These are phyloP conservation scores for Drosophila nr. fundita DNA, from an alignment of 2,888 invertebrate species.

Conservation along the genomic window DNA sequence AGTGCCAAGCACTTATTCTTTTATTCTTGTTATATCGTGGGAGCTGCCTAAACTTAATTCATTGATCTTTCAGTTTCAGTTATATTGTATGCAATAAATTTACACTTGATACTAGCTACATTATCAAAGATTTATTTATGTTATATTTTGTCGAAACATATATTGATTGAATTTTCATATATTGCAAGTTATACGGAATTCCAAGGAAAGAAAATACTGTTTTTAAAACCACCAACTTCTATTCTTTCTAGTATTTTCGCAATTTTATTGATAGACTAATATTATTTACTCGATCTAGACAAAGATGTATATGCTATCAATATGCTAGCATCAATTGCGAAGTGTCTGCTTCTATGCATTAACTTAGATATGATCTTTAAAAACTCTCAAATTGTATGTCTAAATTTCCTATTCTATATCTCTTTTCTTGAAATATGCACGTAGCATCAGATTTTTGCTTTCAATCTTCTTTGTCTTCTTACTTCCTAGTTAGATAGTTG, in stretches of 20 bases:
- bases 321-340: neutral
- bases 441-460: neutral
- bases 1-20: constrained; percentile 1
- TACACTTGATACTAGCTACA: neutral
- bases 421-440: neutral
- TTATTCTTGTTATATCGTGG: constrained; percentile 32
- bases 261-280: neutral
- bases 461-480: neutral
- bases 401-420: neutral
- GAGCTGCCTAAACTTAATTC: constrained; percentile 30
- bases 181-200: neutral
- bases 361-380: neutral
- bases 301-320: neutral
- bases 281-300: neutral
- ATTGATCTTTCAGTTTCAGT: constrained; percentile 23
- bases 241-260: neutral
- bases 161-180: neutral
- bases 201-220: neutral
- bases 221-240: neutral
- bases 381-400: neutral
- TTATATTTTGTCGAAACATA: neutral
- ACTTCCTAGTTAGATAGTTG: neutral
- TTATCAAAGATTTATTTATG: neutral
- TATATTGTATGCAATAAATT: neutral
- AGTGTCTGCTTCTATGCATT: neutral